These are phyloP conservation scores for Lysandra bellargus DNA, from an alignment of 2,888 invertebrate species.

Conservation along the genomic window DNA sequence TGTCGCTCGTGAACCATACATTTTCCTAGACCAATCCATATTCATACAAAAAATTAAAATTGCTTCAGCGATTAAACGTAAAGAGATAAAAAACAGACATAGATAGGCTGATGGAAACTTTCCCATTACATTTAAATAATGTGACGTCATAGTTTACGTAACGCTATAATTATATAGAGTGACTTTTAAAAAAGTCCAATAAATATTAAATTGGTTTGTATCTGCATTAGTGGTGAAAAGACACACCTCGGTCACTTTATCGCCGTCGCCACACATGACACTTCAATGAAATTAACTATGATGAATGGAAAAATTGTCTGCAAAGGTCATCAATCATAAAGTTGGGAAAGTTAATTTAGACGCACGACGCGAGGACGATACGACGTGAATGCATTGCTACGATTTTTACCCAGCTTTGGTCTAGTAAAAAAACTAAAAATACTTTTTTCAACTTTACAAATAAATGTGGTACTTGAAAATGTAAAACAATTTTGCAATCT, in stretches of 20 bases:
- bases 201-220: constrained; percentile 47
- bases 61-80: too few relatives aligned
- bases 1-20: too few relatives aligned
- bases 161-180: constrained; percentile 4
- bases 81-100: too few relatives aligned
- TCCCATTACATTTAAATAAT: too few relatives aligned
- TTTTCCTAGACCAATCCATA: too few relatives aligned
- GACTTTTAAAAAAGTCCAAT: constrained; percentile 28
- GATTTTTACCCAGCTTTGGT: constrained; percentile 31
- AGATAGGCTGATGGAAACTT: too few relatives aligned
- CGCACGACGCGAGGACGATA: constrained; percentile 48
- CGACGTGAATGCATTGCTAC: constrained; percentile 42
- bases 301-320: constrained; percentile 74
- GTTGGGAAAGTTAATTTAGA: constrained; percentile 53
- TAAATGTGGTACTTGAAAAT: too few relatives aligned
- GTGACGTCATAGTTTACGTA: neutral
- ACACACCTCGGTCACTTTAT: constrained; percentile 56
- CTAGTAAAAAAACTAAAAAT: neutral
- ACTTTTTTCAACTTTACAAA: too few relatives aligned
- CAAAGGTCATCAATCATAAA: constrained; percentile 68
- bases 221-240: constrained; percentile 50
- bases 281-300: constrained; percentile 77
- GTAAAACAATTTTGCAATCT: too few relatives aligned
- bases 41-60: too few relatives aligned
- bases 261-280: constrained; percentile 59